Evolutionary conservation across 1,140 invertebrate genomes (phyloP), one percentile per base, ranked within the genome.

Genomic region (Drosophila elegans): DNA sequence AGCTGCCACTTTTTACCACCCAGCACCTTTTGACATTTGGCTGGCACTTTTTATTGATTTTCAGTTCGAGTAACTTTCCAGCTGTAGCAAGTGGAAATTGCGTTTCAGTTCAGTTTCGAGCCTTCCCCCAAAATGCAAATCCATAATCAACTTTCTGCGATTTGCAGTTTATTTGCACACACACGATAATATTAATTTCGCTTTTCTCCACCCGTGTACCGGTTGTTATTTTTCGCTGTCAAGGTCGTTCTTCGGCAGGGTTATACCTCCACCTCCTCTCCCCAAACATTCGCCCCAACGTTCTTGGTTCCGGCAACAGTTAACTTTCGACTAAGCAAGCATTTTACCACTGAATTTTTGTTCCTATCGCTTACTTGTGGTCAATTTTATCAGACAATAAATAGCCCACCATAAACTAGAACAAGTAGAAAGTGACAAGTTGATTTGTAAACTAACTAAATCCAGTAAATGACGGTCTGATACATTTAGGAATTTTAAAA

Each of bases 1-100:
- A 46, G 38, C 25, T 3, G 52, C 12, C 21, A 36, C 59, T 78
- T 86, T 86, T 78, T 78, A 64, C 74, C 82, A 64, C 74, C 72
- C 48, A 77, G 48, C 74, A 60, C 74, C 74, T 45, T 78, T 88
- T 88, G 83, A 88, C 83, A 83, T 86, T 88, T 78, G 42, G 46
- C 64, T 29, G 34, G 36, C 64, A 27, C 44, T 69, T 61, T 77
- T 64, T 86, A 86, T 86, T 86, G 83, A 88, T 86, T 86, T 88
- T 82, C 55, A 60, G 52, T 71, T 78, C 10, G 41, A 59, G 57
- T 62, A 75, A 84, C 74, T 85, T 85, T 84, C 74, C 78, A 66
- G 52, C 68, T 32, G 62, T 29, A 44, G 39, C 74, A 42, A 79
- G 59, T 72, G 79, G 41, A 46, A 84, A 85, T 39, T 74, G 73